Percentiles rank a stretch among this genome's conserved stretches.
phyloP scores from a whole-genome alignment of 2,888 invertebrate genomes.

The Aplocera efformata region DNA sequence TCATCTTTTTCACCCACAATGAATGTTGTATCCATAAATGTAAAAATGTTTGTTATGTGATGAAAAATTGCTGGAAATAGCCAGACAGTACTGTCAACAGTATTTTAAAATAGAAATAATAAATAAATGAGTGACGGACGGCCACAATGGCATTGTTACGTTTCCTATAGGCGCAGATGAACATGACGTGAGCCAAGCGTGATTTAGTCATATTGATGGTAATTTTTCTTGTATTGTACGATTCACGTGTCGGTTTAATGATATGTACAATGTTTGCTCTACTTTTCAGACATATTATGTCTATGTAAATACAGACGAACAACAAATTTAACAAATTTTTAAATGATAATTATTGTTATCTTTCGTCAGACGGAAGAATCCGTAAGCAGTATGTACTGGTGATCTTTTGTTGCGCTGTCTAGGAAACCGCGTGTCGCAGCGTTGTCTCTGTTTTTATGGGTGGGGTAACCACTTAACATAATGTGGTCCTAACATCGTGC shows the following conservation, averaged over 20 bases:
- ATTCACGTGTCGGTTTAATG: neutral
- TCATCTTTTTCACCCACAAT: neutral
- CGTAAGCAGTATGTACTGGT: no score
- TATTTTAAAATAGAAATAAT: conserved; percentile 5
- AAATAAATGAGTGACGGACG: conserved; percentile 8
- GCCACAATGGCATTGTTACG: conserved; percentile 11
- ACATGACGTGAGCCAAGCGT: conserved; percentile 2
- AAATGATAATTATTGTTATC: conserved; percentile 5
- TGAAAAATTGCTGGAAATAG: neutral
- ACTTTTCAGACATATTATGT: neutral
- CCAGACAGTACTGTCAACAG: conserved; percentile 2
- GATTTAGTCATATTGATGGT: conserved; percentile 4
- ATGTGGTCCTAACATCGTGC: no score
- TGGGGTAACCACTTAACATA: no score
- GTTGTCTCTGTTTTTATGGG: no score
- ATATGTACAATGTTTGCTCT: conserved; percentile 1
- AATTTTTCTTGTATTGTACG: neutral
- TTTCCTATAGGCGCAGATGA: conserved; percentile 5
- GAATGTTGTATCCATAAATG: no score
- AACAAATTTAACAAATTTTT: neutral
- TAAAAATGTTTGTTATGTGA: neutral
- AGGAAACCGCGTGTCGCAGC: no score
- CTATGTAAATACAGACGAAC: neutral
- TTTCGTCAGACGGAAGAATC: no score
- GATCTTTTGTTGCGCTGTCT: no score